These are phyloP conservation scores for Eristalis tenax DNA, from an alignment of 2,888 invertebrate species.

Conservation along the genomic window DNA sequence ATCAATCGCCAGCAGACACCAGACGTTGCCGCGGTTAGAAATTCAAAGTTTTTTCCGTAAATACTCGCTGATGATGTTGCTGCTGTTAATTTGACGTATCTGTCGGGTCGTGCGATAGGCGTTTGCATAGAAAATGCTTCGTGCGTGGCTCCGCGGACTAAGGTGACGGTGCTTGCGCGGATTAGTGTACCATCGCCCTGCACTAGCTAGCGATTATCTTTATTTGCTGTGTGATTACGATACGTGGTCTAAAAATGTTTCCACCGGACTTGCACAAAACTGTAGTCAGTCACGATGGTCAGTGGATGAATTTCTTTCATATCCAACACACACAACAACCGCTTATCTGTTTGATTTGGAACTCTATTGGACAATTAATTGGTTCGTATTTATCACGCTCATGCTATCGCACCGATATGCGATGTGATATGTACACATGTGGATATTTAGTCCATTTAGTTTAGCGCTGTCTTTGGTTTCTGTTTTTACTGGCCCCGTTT, in stretches of 20 bases:
- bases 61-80: neutral
- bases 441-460: neutral
- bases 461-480: neutral
- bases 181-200: too few relatives aligned
- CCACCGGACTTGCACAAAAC: neutral
- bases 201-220: neutral
- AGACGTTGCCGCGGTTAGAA: neutral
- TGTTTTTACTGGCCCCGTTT: too few relatives aligned
- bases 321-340: neutral
- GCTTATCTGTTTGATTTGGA: neutral
- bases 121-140: neutral
- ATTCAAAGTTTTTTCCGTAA: neutral
- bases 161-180: too few relatives aligned
- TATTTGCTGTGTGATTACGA: neutral
- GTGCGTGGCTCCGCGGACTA: too few relatives aligned
- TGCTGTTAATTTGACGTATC: neutral
- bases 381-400: neutral
- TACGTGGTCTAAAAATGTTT: neutral
- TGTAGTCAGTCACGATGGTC: neutral
- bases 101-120: neutral
- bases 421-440: neutral
- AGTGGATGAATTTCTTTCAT: neutral
- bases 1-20: neutral
- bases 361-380: neutral
- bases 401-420: neutral